Percentiles rank a stretch among this genome's conserved stretches.
These are phyloP conservation scores for Thymelicus lineola DNA, from an alignment of 2,888 invertebrate genomes.

Conservation along the genomic window DNA sequence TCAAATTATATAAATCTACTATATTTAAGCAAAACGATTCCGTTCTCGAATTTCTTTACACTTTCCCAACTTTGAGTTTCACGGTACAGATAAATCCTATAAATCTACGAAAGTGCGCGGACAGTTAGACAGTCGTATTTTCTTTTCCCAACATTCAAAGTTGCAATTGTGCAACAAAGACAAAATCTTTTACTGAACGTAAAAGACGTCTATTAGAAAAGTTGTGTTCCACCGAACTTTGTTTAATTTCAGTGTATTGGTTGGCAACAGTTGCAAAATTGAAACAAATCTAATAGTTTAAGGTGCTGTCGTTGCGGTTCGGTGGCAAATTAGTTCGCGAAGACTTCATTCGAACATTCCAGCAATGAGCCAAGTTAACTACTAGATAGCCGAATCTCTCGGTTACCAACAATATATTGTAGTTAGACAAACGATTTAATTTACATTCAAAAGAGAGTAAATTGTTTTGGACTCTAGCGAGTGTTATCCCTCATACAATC, in stretches of 20 bases:
- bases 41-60: slow-evolving; percentile 12
- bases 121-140: slow-evolving; percentile 36
- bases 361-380: slow-evolving; percentile 39
- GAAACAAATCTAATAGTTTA: slow-evolving; percentile 44
- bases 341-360: slow-evolving; percentile 33
- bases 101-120: slow-evolving; percentile 31
- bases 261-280: slow-evolving; percentile 43
- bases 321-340: slow-evolving; percentile 34
- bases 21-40: slow-evolving; percentile 12
- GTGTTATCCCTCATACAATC: no score
- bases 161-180: slow-evolving; percentile 34
- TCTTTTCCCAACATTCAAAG: slow-evolving; percentile 29
- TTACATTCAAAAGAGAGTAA: no score
- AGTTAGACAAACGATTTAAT: background rate
- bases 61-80: slow-evolving; percentile 11
- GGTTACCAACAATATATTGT: slow-evolving; percentile 7
- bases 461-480: no score
- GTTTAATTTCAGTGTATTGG: slow-evolving; percentile 39
- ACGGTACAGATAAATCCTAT: slow-evolving; percentile 27
- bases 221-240: slow-evolving; percentile 30
- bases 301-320: slow-evolving; percentile 19
- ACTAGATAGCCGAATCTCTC: slow-evolving; percentile 48
- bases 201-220: slow-evolving; percentile 34
- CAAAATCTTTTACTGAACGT: slow-evolving; percentile 35
- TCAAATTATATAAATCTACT: slow-evolving; percentile 1